Evolutionary conservation across 2,113 vertebrate species (phyloP), one percentile per base, ranked within the genome.

Genomic region (Menidia beryllina): DNA sequence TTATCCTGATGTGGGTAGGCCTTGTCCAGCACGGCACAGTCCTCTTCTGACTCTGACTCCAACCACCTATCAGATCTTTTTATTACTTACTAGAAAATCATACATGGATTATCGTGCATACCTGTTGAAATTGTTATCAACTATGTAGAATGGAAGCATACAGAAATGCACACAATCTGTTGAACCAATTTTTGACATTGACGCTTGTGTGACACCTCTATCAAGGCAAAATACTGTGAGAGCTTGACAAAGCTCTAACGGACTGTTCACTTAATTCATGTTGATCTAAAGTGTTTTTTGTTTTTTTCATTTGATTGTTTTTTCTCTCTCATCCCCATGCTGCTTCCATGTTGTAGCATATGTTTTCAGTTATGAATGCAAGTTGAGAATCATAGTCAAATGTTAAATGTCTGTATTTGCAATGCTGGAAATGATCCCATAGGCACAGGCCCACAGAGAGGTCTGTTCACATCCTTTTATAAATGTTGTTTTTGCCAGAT

Each of bases 351-450:
- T 85, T 74, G 63, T 84, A 82, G 77, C 58, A 68, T 70, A 71
- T 30, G 48, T 73, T 50, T 51, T 75, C 70, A 57, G 59, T 82
- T 77, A 68, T 17, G 68, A 88, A 79, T 88, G 85, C 76, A 82
- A 85, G 69, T 80, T 84, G 76, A 79, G 77, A 81, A 58, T 65
- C 67, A 62, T 79, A 85, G 78, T 88, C 30, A 21, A 76, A 48
- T 71, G 54, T 91, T 24, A 84, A 78, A 86, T 73, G 87, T 89
- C 43, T 80, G 84, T 90, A 74, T 83, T 86, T 90, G 82, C 83
- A 65, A 86, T 82, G 73, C 72, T 90, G 87, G 77, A 87, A 51
- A 74, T 60, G 61, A 72, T 84, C 23, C 63, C 52, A 60, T 64
- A 34, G 66, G 21, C 64, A 55, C 43, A 39, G 41, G 56, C 45